Percentiles rank a stretch among this genome's conserved stretches.
Conservation (phyloP, 2,797 vertebrate species). For the Silurus lanzhouensis region DNA sequence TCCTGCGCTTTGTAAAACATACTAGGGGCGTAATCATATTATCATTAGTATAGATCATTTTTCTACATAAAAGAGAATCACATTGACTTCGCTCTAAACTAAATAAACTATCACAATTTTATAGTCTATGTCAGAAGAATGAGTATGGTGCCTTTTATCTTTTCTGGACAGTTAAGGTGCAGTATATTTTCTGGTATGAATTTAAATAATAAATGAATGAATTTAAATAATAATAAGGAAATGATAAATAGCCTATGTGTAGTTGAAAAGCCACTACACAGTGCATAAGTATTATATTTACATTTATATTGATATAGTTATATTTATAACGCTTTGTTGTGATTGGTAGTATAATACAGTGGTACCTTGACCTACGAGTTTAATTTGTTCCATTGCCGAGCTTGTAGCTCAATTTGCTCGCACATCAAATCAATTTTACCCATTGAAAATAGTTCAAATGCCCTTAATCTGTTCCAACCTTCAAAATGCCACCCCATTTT, state of each 20-base stretch:
- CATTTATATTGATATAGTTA: background rate
- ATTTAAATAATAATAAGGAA: background rate
- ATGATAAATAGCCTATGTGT: background rate
- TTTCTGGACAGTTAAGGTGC: background rate
- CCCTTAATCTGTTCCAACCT: too few species aligned
- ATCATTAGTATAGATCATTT: too few species aligned
- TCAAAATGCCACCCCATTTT: too few species aligned
- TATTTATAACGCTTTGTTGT: background rate
- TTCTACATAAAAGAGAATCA: too few species aligned
- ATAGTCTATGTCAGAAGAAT: slow-evolving; percentile 44
- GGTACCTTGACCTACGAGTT: too few species aligned
- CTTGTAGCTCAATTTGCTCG: too few species aligned
- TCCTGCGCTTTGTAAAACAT: slow-evolving; percentile 22
- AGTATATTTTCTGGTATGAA: background rate
- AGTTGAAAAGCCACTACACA: background rate
- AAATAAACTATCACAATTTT: slow-evolving; percentile 36
- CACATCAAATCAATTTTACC: too few species aligned
- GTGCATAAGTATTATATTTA: background rate
- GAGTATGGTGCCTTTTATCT: slow-evolving; percentile 24
- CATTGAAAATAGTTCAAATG: too few species aligned
- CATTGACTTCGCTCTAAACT: background rate
- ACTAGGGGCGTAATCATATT: background rate
- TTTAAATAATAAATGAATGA: background rate
- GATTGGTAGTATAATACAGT: background rate
- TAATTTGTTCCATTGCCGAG: too few species aligned